Evolutionary conservation across 2,797 vertebrate genomes (phyloP).

Genomic region (Sciaenops ocellatus): DNA sequence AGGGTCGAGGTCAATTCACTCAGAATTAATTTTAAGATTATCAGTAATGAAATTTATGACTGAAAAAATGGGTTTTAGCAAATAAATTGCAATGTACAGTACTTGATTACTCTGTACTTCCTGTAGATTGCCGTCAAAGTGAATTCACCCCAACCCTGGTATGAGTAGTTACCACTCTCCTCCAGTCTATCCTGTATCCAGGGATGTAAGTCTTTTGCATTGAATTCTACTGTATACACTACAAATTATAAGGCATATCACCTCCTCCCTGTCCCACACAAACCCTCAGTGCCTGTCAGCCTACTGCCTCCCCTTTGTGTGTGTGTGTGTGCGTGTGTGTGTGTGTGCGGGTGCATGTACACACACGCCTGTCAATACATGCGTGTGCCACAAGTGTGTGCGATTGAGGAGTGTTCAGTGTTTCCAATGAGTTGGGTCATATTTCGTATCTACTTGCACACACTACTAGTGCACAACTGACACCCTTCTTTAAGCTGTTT

Average conservation of each 20-base stretch:
- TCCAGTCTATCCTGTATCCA: slow-evolving; percentile 82
- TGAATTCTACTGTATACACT: slow-evolving; percentile 86
- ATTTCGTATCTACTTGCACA: slow-evolving; percentile 96
- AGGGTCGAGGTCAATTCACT: slow-evolving; percentile 83
- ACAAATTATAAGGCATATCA: slow-evolving; percentile 85
- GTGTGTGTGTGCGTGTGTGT: slow-evolving; percentile 23
- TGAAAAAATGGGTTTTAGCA: slow-evolving; percentile 53
- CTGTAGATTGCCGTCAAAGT: slow-evolving; percentile 58
- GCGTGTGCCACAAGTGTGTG: slow-evolving; percentile 69
- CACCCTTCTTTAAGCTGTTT: slow-evolving; percentile 98
- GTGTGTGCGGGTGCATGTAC: slow-evolving; percentile 53
- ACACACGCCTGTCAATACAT: slow-evolving; percentile 70
- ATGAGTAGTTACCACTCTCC: slow-evolving; percentile 78
- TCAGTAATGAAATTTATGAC: slow-evolving; percentile 56
- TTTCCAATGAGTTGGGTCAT: slow-evolving; percentile 91
- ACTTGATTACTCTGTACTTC: slow-evolving; percentile 42
- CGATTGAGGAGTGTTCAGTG: slow-evolving; percentile 88
- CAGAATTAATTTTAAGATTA: slow-evolving; percentile 51
- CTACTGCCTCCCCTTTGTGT: slow-evolving; percentile 92
- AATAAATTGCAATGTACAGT: slow-evolving; percentile 57
- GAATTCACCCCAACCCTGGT: slow-evolving; percentile 76
- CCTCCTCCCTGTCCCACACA: slow-evolving; percentile 80
- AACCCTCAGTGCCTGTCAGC: slow-evolving; percentile 92
- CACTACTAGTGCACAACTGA: slow-evolving; percentile 98
- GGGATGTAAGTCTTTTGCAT: slow-evolving; percentile 80